These are phyloP conservation scores for Sinonovacula constricta DNA, from an alignment of 1,140 invertebrate species.

Conservation along the genomic window DNA sequence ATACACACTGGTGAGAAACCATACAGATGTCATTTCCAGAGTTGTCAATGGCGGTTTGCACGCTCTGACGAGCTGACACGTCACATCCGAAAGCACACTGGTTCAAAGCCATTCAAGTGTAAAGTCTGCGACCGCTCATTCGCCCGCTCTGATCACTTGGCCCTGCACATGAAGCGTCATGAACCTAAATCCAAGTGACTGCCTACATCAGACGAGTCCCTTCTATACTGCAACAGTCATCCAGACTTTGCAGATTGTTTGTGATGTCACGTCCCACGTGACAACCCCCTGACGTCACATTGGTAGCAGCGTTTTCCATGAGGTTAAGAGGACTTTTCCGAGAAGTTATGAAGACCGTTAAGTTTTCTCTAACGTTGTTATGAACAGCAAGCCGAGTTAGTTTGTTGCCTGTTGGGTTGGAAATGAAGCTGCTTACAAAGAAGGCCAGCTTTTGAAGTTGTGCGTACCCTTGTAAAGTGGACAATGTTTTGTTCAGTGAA, in stretches of 20 bases:
- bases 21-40: slow-evolving; percentile 78
- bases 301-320: neutral
- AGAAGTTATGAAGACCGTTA: neutral
- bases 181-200: slow-evolving; percentile 72
- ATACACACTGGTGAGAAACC: slow-evolving; percentile 88
- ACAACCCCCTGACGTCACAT: neutral
- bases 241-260: neutral
- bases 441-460: too few relatives aligned
- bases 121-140: slow-evolving; percentile 89
- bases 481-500: too few relatives aligned
- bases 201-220: neutral
- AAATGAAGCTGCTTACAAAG: too few relatives aligned
- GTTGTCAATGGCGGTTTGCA: slow-evolving; percentile 96
- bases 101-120: slow-evolving; percentile 79
- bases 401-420: too few relatives aligned
- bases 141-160: slow-evolving; percentile 84
- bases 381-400: neutral
- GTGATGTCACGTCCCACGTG: neutral
- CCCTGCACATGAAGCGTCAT: slow-evolving; percentile 85
- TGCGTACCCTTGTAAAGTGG: too few relatives aligned
- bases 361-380: neutral
- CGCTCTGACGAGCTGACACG: slow-evolving; percentile 97
- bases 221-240: neutral
- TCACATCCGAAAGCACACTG: slow-evolving; percentile 79
- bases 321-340: neutral